Percentiles rank a stretch among this genome's conserved stretches.
These are phyloP conservation scores for Hypanus sabinus DNA, from an alignment of 2,113 vertebrate genomes.

Conservation along the genomic window DNA sequence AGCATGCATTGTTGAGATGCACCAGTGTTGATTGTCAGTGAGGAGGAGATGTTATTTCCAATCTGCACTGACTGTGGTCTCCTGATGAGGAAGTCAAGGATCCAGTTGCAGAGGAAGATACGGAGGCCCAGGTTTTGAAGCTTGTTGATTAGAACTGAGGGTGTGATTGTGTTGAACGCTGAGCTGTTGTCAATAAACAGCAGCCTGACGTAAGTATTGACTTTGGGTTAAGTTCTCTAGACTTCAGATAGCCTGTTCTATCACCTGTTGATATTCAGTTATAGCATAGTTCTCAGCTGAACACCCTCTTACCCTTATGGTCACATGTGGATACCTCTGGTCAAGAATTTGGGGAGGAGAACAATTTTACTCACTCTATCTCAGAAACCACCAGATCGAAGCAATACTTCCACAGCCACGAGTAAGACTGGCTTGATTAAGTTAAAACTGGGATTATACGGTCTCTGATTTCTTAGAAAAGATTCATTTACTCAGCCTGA, in stretches of 20 bases:
- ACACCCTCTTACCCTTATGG: neutral
- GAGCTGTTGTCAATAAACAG: too few species aligned
- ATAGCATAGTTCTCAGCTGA: neutral
- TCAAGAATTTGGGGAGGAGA: neutral
- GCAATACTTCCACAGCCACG: neutral
- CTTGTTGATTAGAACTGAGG: too few species aligned
- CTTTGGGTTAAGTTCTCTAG: neutral
- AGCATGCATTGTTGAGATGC: too few species aligned
- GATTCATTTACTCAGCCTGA: neutral
- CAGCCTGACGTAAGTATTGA: neutral
- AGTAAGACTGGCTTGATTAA: neutral
- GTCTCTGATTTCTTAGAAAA: neutral
- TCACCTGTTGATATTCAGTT: neutral
- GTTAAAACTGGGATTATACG: neutral
- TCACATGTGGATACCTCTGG: neutral
- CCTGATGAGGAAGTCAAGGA: too few species aligned
- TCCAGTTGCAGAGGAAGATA: too few species aligned
- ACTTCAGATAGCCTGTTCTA: neutral
- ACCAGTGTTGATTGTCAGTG: too few species aligned
- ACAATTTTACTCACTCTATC: neutral
- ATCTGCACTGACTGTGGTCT: too few species aligned
- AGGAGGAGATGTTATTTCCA: too few species aligned
- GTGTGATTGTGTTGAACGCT: too few species aligned
- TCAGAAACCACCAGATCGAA: neutral
- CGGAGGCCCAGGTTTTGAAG: too few species aligned